Percentiles rank a stretch among this genome's conserved stretches.
Conservation (phyloP, 2,888 invertebrate genomes). For the Asteroscopus sphinx region DNA sequence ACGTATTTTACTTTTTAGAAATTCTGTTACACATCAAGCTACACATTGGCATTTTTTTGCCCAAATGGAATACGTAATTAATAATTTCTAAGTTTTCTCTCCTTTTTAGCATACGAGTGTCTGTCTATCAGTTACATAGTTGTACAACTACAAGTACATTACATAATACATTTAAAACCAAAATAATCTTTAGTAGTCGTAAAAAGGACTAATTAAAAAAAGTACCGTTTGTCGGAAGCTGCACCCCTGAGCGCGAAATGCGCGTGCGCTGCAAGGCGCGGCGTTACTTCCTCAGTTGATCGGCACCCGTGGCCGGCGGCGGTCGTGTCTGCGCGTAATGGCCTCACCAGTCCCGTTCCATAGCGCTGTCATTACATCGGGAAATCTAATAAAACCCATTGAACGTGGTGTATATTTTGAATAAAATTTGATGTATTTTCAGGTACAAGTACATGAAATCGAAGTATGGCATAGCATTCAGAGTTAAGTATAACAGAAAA, state of each 20-base stretch:
- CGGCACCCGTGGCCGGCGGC: slow-evolving; percentile 77
- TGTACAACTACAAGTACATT: no score
- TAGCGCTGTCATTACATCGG: slow-evolving; percentile 55
- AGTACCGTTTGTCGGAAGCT: slow-evolving; percentile 63
- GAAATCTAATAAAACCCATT: slow-evolving; percentile 54
- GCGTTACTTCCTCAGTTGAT: slow-evolving; percentile 80
- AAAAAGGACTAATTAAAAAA: slow-evolving; percentile 59
- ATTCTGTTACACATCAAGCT: slow-evolving; percentile 21
- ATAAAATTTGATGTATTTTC: slow-evolving; percentile 13
- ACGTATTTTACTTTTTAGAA: slow-evolving; percentile 22
- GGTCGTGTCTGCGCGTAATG: slow-evolving; percentile 82
- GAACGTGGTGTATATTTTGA: slow-evolving; percentile 23
- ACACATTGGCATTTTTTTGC: slow-evolving; percentile 31
- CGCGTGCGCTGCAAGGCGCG: slow-evolving; percentile 57
- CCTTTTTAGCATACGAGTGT: slow-evolving; percentile 48
- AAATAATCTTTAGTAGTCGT: slow-evolving; percentile 51
- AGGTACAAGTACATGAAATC: neutral
- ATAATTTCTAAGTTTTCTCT: slow-evolving; percentile 51
- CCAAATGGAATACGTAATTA: slow-evolving; percentile 43
- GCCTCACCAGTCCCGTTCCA: slow-evolving; percentile 74
- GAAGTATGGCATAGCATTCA: neutral
- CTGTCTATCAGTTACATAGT: slow-evolving; percentile 54
- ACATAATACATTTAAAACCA: slow-evolving; percentile 48
- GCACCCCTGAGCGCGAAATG: slow-evolving; percentile 66
- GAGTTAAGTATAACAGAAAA: neutral